Percentiles rank a stretch among this genome's conserved stretches.
These are phyloP conservation scores for Myotis davidii DNA, from an alignment of 2,113 vertebrate species.

Conservation along the genomic window DNA sequence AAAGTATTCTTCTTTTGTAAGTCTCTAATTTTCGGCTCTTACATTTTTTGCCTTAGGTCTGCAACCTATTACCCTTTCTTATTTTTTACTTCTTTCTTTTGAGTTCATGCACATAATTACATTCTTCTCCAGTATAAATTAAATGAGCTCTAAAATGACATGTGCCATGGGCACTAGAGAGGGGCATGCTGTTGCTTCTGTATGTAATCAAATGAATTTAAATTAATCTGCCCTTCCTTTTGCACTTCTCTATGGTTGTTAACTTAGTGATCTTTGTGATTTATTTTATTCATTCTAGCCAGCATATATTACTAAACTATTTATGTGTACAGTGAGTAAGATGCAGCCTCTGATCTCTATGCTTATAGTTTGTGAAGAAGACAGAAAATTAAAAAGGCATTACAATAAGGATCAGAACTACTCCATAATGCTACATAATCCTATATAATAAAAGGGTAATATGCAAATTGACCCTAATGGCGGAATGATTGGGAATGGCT, in stretches of 20 bases:
- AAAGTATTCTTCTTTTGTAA: background rate
- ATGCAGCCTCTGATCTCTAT: background rate
- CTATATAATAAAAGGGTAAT: too few relatives aligned
- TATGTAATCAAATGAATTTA: background rate
- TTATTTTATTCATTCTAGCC: slow-evolving; percentile 23
- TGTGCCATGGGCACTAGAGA: background rate
- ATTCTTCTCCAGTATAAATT: background rate
- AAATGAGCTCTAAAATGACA: background rate
- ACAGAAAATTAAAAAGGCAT: background rate
- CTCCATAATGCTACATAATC: background rate
- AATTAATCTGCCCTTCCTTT: background rate
- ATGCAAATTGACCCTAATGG: too few relatives aligned
- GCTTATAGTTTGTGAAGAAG: background rate
- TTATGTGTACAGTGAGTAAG: background rate
- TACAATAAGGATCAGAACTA: background rate
- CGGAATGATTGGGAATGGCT: too few relatives aligned
- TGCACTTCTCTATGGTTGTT: background rate
- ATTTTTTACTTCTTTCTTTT: background rate
- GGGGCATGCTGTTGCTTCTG: background rate
- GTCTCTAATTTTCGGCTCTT: background rate
- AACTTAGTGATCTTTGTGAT: background rate
- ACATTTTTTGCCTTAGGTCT: background rate
- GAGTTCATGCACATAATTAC: background rate
- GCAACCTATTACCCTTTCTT: background rate
- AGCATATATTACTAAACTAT: background rate